Evolutionary conservation across 2,888 invertebrate genomes (phyloP), one percentile per base, ranked within the genome.

Genomic region (Holacanthella duospinosa): DNA sequence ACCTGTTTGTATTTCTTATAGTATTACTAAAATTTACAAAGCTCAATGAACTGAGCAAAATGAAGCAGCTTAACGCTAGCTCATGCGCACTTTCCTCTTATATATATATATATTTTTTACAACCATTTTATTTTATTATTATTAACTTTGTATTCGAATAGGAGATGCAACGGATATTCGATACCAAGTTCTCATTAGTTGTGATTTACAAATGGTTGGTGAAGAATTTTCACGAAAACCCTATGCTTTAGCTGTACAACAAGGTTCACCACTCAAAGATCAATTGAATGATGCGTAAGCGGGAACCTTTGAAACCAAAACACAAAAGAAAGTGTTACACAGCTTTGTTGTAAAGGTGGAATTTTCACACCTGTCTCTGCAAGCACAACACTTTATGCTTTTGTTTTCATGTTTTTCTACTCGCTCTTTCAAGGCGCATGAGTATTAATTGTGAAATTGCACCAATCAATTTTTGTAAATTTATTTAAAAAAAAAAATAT

Each of bases 161-260:
- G 84, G 93, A 0, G 97, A 97, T 76, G 94, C 95, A 0, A 95
- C 94, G 0, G 91, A 93, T 74, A 89, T 96, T 48, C 85, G 87
- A 64, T 88, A 89, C 76, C 81, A 86, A 44, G 85, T 85, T 12
- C 78, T 91, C 75, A 91, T 86, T 1, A 87, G 86, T 77, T 94
- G 93, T 75, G 92, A 94, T 75, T 82, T 97, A 6, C 88, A 89
- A 77, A 86, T 88, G 79, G 90, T 96, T 0, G 97, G 97, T 0
- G 93, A 95, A 67, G 96, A 97, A 77, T 97, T 97, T 78, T 94
- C 94, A 0, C 82, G 95, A 64, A 97, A 97, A 76, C 97, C 97
- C 0, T 95, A 73, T 59, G 96, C 96, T 0, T 87, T 97, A 56
- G 96, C 95, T 0, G 95, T 97, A 0, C 95, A 95, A 76, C 93